Conservation (phyloP, 1,140 invertebrate species). For the Ceratosolen fusciceps region DNA sequence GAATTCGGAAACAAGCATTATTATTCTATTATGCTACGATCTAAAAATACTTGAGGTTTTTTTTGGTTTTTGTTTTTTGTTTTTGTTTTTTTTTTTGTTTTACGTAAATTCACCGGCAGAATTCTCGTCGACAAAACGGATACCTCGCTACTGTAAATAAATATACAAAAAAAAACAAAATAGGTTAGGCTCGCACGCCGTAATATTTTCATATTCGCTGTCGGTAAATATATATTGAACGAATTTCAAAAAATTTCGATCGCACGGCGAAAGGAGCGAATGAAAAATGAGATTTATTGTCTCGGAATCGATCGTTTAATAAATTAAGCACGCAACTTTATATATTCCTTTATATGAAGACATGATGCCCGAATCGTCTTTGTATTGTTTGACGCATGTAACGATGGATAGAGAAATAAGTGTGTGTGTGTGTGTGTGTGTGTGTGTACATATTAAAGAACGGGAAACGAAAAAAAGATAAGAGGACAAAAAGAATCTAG, state of each 20-base stretch:
- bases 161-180: not conserved
- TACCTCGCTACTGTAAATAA: not conserved
- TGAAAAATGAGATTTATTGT: not conserved
- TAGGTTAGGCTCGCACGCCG: not conserved
- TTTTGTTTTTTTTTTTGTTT: too few species aligned
- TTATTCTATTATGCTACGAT: not conserved
- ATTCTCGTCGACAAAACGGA: too few species aligned
- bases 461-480: too few species aligned
- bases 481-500: not conserved
- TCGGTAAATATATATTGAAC: not conserved
- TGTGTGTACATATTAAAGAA: too few species aligned
- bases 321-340: not conserved
- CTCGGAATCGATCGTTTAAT: not conserved
- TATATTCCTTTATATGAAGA: not conserved
- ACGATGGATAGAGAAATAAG: too few species aligned
- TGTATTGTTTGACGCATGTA: too few species aligned
- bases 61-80: too few species aligned
- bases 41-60: not conserved
- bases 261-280: not conserved
- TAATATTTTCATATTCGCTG: not conserved
- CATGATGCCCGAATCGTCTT: too few species aligned
- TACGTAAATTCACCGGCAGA: too few species aligned
- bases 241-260: not conserved
- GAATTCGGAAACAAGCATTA: not conserved
- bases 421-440: too few species aligned